Evolutionary conservation across 2,113 vertebrate genomes (phyloP).

Genomic region (Myrmophylax atrothorax): DNA sequence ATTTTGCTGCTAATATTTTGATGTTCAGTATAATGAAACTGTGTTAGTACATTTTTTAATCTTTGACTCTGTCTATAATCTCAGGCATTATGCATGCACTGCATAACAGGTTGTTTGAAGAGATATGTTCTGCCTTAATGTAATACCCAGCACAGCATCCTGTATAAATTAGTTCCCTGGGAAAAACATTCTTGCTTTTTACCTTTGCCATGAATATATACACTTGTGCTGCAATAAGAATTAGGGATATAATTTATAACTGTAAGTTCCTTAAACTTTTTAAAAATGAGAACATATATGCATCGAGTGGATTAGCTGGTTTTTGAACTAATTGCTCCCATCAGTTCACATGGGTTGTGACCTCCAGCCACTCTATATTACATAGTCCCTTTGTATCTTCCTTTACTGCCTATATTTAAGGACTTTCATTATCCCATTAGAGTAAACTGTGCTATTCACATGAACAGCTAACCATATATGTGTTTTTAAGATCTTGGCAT

Average conservation of each 20-base stretch:
- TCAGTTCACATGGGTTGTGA: neutral
- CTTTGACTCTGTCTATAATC: neutral
- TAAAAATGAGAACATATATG: neutral
- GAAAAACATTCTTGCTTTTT: neutral
- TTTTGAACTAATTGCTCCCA: neutral
- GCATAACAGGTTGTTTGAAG: neutral
- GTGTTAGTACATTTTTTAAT: conserved; percentile 8
- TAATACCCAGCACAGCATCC: neutral
- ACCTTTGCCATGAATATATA: neutral
- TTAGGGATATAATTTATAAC: neutral
- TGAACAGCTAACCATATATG: neutral
- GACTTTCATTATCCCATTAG: neutral
- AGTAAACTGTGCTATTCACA: neutral
- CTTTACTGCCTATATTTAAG: neutral
- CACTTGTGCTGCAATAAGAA: neutral
- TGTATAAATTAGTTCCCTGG: neutral
- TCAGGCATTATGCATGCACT: neutral
- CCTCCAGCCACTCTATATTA: neutral
- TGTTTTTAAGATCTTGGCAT: neutral
- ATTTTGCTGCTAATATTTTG: conserved; percentile 25
- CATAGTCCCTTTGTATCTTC: neutral
- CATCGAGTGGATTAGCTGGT: neutral
- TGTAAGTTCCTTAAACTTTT: neutral
- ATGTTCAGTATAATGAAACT: neutral
- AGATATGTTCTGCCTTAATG: neutral